Evolutionary conservation across 2,888 invertebrate species (phyloP), one percentile per base, ranked within the genome.

Genomic region (Teleiodes luculella): DNA sequence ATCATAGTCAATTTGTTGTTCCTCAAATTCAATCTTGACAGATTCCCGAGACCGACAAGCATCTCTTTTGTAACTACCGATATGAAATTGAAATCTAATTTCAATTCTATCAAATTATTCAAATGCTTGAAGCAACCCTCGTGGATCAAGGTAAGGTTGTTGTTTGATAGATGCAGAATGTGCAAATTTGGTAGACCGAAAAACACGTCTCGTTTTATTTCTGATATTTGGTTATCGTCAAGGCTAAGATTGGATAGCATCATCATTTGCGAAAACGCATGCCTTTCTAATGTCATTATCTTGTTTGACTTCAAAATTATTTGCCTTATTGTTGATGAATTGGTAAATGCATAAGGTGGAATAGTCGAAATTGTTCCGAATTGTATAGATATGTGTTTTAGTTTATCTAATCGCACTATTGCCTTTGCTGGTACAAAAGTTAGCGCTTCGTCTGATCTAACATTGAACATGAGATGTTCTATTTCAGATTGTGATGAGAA

Each of bases 141-240:
- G 67, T 98, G 97, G 51, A 97, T 90, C 41, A 94, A 91, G 67
- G 94, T 95, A 54, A 98, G 90, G 69, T 95, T 94, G 80, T 98
- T 98, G 70, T 94, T 94, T 64, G 96, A 96, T 56, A 98, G 87
- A 69, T 93, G 93, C 56, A 98, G 90, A 50, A 94, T 91, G 63
- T 93, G 93, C 62, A 95, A 80, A 49, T 91, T 91, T 0, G 95
- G 95, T 57, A 96, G 77, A 68, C 94, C 93, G 57, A 93, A 91
- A 78, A 96, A 96, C 1, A 94, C 94, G 65, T 93, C 92, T 51
- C 94, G 90, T 70, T 92, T 93, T 57, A 96, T 87, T 74, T 95
- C 95, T 10, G 92, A 90, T 71, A 96, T 94, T 67, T 92, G 91
- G 80, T 96, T 96, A 60, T 94, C 94, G 58, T 94, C 94, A 66